A percentile compares a stretch with the other conserved stretches of the same genome.
Conservation (phyloP, 2,888 invertebrate species). For the Drosophila atripex region DNA sequence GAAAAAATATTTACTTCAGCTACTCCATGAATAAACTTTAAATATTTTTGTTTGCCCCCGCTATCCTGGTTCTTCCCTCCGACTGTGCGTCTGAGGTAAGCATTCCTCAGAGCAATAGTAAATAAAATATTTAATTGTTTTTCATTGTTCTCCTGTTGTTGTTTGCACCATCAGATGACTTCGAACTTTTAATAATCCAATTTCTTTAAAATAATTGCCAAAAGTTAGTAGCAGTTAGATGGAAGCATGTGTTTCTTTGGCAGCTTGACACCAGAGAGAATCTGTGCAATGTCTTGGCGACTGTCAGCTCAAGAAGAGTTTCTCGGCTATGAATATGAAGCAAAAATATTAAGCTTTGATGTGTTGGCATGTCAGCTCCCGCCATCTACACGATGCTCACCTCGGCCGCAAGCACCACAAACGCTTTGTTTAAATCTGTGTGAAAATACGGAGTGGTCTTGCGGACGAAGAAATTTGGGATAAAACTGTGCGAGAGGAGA, state of each 20-base stretch:
- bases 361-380: constrained; percentile 16
- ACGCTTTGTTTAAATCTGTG: constrained; percentile 29
- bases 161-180: constrained; percentile 29
- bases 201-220: constrained; percentile 47
- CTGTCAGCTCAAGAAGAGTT: constrained; percentile 19
- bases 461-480: neutral
- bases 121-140: constrained; percentile 74
- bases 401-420: constrained; percentile 25
- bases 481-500: neutral
- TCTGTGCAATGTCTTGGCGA: too few species aligned
- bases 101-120: constrained; percentile 45
- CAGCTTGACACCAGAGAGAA: constrained; percentile 35
- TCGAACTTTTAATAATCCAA: constrained; percentile 40
- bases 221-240: constrained; percentile 45
- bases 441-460: constrained; percentile 1
- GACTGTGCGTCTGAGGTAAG: constrained; percentile 13
- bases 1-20: constrained; percentile 31
- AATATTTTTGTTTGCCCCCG: constrained; percentile 35
- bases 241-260: constrained; percentile 35
- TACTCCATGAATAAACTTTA: constrained; percentile 28
- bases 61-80: neutral
- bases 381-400: constrained; percentile 7
- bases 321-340: constrained; percentile 15
- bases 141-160: constrained; percentile 50
- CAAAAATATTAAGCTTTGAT: constrained; percentile 26